These are phyloP conservation scores for Pteropus rufus DNA, from an alignment of 2,797 vertebrate species.

Conservation along the genomic window DNA sequence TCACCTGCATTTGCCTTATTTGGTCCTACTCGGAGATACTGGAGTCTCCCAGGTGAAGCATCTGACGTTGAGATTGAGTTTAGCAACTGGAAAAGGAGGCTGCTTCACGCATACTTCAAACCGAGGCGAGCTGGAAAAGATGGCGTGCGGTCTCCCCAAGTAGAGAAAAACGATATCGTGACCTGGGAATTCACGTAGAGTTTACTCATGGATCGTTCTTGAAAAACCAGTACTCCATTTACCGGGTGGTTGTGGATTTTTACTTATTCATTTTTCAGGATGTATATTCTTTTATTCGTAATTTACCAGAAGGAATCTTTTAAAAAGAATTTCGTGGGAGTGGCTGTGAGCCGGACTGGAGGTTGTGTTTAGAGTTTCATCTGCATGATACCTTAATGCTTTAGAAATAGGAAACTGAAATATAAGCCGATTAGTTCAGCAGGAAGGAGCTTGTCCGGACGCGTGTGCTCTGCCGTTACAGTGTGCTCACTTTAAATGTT, in stretches of 20 bases:
- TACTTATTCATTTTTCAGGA: neutral
- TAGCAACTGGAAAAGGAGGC: neutral
- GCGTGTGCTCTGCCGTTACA: conserved; percentile 18
- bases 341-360: conserved; percentile 29
- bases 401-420: conserved; percentile 68
- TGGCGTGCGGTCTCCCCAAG: neutral
- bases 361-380: conserved; percentile 63
- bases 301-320: conserved; percentile 35
- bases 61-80: neutral
- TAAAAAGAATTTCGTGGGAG: conserved; percentile 39
- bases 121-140: neutral
- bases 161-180: neutral
- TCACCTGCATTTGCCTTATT: neutral
- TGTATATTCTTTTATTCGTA: neutral
- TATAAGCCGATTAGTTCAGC: conserved; percentile 48
- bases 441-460: conserved; percentile 58
- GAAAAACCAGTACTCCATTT: conserved; percentile 23
- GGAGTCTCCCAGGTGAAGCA: neutral
- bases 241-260: neutral
- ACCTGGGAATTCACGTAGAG: neutral
- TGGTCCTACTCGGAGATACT: neutral
- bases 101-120: neutral
- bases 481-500: conserved; percentile 19
- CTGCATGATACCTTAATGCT: conserved; percentile 60
- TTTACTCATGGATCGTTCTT: neutral